phyloP scores from a whole-genome alignment of 2,113 vertebrate species.

The Anoplopoma fimbria region DNA sequence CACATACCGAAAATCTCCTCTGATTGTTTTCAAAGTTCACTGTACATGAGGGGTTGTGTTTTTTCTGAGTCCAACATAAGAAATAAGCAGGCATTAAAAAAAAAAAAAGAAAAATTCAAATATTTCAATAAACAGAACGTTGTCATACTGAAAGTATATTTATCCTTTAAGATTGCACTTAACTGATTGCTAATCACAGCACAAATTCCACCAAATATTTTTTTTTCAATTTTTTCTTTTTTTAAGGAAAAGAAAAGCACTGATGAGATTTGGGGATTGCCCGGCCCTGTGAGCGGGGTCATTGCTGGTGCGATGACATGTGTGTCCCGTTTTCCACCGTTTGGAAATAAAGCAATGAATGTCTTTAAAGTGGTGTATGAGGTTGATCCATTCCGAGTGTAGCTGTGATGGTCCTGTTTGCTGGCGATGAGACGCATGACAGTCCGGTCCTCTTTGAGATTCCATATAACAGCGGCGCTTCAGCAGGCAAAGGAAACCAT shows the following conservation, averaged over 20 bases:
- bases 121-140: constrained; percentile 69
- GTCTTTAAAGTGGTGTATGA: constrained; percentile 32
- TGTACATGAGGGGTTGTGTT: constrained; percentile 74
- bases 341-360: constrained; percentile 43
- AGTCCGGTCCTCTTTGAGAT: constrained; percentile 39
- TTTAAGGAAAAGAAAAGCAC: constrained; percentile 60
- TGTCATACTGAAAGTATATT: constrained; percentile 75
- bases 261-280: constrained; percentile 38
- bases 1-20: constrained; percentile 72
- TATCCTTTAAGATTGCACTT: constrained; percentile 84
- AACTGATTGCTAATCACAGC: constrained; percentile 87
- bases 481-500: constrained; percentile 38
- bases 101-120: constrained; percentile 62
- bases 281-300: constrained; percentile 20
- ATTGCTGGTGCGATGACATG: constrained; percentile 69
- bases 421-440: constrained; percentile 49
- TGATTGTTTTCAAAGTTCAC: constrained; percentile 79
- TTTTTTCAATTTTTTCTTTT: constrained; percentile 25
- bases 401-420: constrained; percentile 50
- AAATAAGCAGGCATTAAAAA: constrained; percentile 67
- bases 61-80: constrained; percentile 66
- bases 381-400: constrained; percentile 56
- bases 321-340: constrained; percentile 33
- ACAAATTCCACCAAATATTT: constrained; percentile 79
- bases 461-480: constrained; percentile 44